Evolutionary conservation across 2,797 vertebrate species (phyloP), one percentile per base, ranked within the genome.

Genomic region (Telmatherina bonti): DNA sequence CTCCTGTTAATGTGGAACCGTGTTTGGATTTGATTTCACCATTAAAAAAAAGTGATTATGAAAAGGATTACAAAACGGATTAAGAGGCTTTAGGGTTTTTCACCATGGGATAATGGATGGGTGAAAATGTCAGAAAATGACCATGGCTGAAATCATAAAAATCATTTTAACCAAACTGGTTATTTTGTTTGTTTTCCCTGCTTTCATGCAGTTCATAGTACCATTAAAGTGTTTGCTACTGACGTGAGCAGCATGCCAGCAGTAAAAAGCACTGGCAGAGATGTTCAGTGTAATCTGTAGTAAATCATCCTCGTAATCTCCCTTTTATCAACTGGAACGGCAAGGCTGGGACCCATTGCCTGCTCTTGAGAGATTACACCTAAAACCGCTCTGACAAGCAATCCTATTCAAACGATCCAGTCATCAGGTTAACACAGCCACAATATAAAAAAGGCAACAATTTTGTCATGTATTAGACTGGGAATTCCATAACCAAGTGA

Each of bases 271-370:
- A 47, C 52, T 29, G 61, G 68, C 24, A 13, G 70, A 75, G 77
- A 67, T 38, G 72, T 55, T 67, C 47, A 31, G 35, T 65, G 56
- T 90, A 93, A 93, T 93, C 89, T 91, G 87, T 61, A 49, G 78
- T 74, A 90, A 90, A 90, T 84, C 84, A 82, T 78, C 65, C 80
- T 67, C 68, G 75, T 92, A 93, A 93, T 93, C 92, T 91, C 88
- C 86, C 81, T 87, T 90, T 89, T 89, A 89, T 89, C 86, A 90
- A 78, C 36, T 24, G 76, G 75, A 85, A 85, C 66, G 76, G 75
- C 54, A 11, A n/a, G 67, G 36, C 35, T 57, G 81, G n/a, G 69
- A 81, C 75, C 76, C 38, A 35, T 27, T 56, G 60, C 74, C 22
- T 60, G 41, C 82, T 85, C 74, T 77, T 61, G 70, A 78, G 79